A percentile compares a stretch with the other conserved stretches of the same genome.
Conservation (phyloP, 2,797 vertebrate species). For the Protonibea diacanthus region DNA sequence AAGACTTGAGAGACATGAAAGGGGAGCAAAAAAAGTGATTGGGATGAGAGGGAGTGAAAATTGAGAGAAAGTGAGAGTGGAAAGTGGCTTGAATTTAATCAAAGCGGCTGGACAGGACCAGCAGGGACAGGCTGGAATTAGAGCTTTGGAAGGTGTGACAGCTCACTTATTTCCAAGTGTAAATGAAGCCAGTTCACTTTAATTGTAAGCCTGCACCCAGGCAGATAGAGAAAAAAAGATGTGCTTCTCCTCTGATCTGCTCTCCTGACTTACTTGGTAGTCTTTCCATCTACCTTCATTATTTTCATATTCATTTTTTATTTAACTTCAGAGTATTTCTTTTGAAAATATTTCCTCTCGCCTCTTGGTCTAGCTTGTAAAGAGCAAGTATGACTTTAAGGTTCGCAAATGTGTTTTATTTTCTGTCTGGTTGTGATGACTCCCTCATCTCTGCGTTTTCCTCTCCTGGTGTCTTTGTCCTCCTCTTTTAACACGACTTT, state of each 20-base stretch:
- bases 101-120: conserved; percentile 61
- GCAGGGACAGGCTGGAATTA: conserved; percentile 59
- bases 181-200: conserved; percentile 74
- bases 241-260: conserved; percentile 41
- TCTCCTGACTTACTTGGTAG: conserved; percentile 15
- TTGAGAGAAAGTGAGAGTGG: conserved; percentile 45
- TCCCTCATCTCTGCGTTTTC: conserved; percentile 3
- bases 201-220: conserved; percentile 63
- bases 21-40: conserved; percentile 36
- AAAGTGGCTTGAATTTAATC: conserved; percentile 73
- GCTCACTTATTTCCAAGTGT: conserved; percentile 75
- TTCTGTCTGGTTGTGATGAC: conserved; percentile 9
- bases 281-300: conserved; percentile 41
- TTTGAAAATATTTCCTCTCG: conserved; percentile 22
- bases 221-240: conserved; percentile 25
- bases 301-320: conserved; percentile 44
- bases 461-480: conserved; percentile 8
- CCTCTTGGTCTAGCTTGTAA: conserved; percentile 3
- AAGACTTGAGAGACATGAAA: conserved; percentile 35
- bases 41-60: conserved; percentile 45
- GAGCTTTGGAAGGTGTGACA: conserved; percentile 71
- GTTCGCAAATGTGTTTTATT: conserved; percentile 11
- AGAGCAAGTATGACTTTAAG: conserved; percentile 10
- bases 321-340: conserved; percentile 19
- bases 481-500: conserved; percentile 1